Conservation (phyloP, 2,888 invertebrate species). For the Philopedon plagiatum region DNA sequence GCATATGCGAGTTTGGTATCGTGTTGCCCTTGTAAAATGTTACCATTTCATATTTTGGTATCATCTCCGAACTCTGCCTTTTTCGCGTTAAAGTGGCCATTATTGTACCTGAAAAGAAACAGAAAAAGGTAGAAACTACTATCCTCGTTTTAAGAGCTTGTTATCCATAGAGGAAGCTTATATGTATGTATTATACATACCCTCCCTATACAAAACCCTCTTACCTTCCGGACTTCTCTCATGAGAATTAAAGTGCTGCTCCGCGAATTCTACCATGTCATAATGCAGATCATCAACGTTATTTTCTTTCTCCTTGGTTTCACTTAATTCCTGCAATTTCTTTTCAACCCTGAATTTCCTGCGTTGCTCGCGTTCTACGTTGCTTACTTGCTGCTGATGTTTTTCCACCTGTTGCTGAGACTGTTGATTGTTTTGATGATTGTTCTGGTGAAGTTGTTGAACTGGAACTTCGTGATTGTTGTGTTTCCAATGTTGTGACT, state of each 20-base stretch:
- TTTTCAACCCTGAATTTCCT: constrained; percentile 89
- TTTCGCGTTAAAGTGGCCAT: constrained; percentile 89
- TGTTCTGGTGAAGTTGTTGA: constrained; percentile 44
- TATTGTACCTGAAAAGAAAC: constrained; percentile 71
- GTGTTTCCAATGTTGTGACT: constrained; percentile 66
- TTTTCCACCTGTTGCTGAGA: constrained; percentile 49
- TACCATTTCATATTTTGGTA: constrained; percentile 95
- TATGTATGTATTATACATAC: no score
- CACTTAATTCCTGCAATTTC: constrained; percentile 86
- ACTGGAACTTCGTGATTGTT: constrained; percentile 50
- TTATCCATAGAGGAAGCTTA: no score
- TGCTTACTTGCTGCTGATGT: constrained; percentile 63
- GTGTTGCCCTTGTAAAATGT: constrained; percentile 89
- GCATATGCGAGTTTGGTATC: constrained; percentile 94
- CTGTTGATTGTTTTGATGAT: constrained; percentile 41
- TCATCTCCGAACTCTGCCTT: constrained; percentile 81
- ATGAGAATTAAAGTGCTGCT: constrained; percentile 92
- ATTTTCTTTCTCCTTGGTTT: constrained; percentile 72
- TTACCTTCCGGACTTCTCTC: constrained; percentile 85
- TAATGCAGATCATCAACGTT: constrained; percentile 76
- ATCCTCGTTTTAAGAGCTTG: no score
- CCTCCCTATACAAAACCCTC: neutral
- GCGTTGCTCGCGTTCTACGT: constrained; percentile 81
- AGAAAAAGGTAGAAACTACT: neutral
- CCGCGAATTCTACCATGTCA: constrained; percentile 94